These are phyloP conservation scores for Epistrophe grossulariae DNA, from an alignment of 2,888 invertebrate species.

Conservation along the genomic window DNA sequence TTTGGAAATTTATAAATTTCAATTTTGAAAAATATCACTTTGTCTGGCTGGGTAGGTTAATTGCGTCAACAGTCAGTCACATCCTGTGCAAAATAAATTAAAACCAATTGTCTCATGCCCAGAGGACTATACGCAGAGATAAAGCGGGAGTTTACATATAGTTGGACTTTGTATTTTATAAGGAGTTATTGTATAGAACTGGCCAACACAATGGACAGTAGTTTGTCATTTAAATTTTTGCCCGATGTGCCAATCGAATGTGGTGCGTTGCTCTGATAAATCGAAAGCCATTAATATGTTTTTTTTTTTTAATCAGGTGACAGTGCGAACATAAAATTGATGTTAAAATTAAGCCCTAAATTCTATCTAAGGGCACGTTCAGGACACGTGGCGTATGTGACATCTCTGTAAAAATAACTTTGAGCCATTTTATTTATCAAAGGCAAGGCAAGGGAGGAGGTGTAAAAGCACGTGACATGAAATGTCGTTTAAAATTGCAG, in stretches of 20 bases:
- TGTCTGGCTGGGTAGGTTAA: slow-evolving; percentile 51
- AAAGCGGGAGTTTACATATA: not conserved
- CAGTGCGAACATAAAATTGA: slow-evolving; percentile 43
- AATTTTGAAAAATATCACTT: slow-evolving; percentile 57
- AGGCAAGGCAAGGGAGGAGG: not conserved
- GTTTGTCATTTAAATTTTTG: slow-evolving; percentile 41
- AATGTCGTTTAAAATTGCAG: slow-evolving; percentile 68
- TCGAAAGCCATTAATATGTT: slow-evolving; percentile 58
- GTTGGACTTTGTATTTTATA: not conserved
- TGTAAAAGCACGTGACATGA: slow-evolving; percentile 63
- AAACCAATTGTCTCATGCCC: slow-evolving; percentile 69
- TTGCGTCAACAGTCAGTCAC: slow-evolving; percentile 66
- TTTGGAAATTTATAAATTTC: slow-evolving; percentile 67
- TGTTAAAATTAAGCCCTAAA: slow-evolving; percentile 46
- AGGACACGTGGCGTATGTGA: slow-evolving; percentile 63
- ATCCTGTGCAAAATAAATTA: slow-evolving; percentile 75
- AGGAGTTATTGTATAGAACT: not conserved
- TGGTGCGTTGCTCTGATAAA: slow-evolving; percentile 50
- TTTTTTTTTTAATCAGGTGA: slow-evolving; percentile 33
- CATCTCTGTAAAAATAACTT: slow-evolving; percentile 43
- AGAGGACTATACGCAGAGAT: slow-evolving; percentile 19
- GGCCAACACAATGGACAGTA: slow-evolving; percentile 43
- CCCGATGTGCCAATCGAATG: slow-evolving; percentile 40
- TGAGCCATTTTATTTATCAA: not conserved
- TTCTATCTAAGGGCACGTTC: slow-evolving; percentile 56